A percentile compares a stretch with the other conserved stretches of the same genome.
Conservation (phyloP, 1,140 invertebrate genomes). For the Heliconius congener region DNA sequence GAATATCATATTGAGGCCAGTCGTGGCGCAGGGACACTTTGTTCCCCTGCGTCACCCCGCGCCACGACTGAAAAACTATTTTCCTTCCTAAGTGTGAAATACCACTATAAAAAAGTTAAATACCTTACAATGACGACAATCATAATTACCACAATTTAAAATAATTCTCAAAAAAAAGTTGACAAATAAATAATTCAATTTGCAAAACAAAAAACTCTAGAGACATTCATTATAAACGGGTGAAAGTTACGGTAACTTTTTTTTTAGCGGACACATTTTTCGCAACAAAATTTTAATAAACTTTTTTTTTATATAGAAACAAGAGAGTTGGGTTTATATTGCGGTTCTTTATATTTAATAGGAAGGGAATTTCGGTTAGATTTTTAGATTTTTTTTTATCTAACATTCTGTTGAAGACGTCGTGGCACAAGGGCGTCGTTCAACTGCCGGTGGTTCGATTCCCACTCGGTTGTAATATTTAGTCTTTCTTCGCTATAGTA, state of each 20-base stretch:
- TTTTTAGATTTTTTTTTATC: background rate
- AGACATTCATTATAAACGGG: slow-evolving; percentile 8
- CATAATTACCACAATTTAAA: background rate
- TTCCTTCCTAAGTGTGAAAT: too few relatives aligned
- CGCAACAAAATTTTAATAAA: slow-evolving; percentile 13
- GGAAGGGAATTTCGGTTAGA: background rate
- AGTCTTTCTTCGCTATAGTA: too few relatives aligned
- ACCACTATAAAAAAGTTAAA: too few relatives aligned
- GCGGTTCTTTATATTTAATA: background rate
- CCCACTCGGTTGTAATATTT: too few relatives aligned
- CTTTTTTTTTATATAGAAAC: slow-evolving; percentile 2
- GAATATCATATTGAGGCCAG: too few relatives aligned
- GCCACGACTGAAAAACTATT: too few relatives aligned
- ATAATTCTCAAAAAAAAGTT: background rate
- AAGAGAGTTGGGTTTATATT: background rate
- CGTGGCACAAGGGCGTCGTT: background rate
- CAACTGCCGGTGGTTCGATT: too few relatives aligned
- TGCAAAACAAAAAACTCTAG: slow-evolving; percentile 5
- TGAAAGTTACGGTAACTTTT: slow-evolving; percentile 18
- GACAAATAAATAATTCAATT: background rate
- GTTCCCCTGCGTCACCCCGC: too few relatives aligned
- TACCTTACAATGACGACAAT: background rate
- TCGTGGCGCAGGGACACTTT: too few relatives aligned
- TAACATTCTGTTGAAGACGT: background rate
- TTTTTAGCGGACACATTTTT: background rate